phyloP scores from a whole-genome alignment of 2,113 vertebrate species.

The Nesoenas mayeri region DNA sequence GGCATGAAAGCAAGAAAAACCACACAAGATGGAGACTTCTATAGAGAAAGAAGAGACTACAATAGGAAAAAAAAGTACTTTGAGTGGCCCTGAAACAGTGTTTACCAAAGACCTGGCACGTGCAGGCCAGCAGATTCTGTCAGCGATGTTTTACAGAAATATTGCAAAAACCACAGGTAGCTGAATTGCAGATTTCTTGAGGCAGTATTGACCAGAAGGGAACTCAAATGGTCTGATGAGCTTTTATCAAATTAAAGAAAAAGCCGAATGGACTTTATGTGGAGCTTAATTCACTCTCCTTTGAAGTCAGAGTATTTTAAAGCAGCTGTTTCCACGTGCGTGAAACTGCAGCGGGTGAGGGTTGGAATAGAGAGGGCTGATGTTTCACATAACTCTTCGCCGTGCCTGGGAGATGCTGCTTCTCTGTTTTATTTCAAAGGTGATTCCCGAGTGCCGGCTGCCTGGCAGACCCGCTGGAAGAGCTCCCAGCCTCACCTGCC shows the following conservation, averaged over 20 bases:
- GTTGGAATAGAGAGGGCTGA: not conserved
- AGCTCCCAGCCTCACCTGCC: not conserved
- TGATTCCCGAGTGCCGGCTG: not conserved
- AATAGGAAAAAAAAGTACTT: not conserved
- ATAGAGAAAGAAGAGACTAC: not conserved
- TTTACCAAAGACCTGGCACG: not conserved
- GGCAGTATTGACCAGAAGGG: constrained; percentile 62
- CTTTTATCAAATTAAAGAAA: constrained; percentile 69
- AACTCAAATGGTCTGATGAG: constrained; percentile 56
- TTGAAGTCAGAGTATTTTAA: constrained; percentile 49
- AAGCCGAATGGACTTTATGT: constrained; percentile 58
- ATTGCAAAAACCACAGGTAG: constrained; percentile 50
- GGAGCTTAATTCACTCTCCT: constrained; percentile 58
- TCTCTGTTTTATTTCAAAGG: not conserved
- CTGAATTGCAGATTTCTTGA: constrained; percentile 61
- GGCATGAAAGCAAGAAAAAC: not conserved
- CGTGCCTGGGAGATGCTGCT: not conserved
- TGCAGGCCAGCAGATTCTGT: not conserved
- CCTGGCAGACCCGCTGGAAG: not conserved
- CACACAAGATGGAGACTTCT: not conserved
- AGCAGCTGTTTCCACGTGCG: not conserved
- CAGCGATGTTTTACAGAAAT: constrained; percentile 23
- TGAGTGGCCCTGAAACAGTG: not conserved
- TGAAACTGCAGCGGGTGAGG: not conserved
- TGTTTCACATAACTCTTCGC: not conserved